Evolutionary conservation across 2,797 vertebrate genomes (phyloP), one percentile per base, ranked within the genome.

Genomic region (Syngnathus rostellatus): DNA sequence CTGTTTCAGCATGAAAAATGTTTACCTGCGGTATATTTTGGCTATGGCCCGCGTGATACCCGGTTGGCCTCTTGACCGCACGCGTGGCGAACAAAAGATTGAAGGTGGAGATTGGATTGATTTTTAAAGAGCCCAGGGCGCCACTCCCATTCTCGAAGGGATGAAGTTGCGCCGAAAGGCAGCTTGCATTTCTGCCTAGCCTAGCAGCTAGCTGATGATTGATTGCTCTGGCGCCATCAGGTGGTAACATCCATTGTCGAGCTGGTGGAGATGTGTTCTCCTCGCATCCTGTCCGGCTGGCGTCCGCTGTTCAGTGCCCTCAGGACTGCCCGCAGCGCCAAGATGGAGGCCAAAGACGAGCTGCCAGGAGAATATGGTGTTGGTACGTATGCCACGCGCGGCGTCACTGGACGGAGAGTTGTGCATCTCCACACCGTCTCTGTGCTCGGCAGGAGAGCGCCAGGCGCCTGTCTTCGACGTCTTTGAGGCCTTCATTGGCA

Each of bases 391-490:
- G 3, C 62, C 16, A 4, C 39, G 2, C 6, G 38, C 17, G 31
- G 31, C 37, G 14, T n/a, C 17, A n/a, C 19, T 4, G 3, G 2
- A 9, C 10, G 3, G 43, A 45, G 12, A 5, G 12, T 45, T 45
- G 19, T 9, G n/a, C 50, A 9, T 21, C n/a, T n/a, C 6, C 8
- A 53, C n/a, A n/a, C 8, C n/a, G 50, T 53, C 8, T 53, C n/a
- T 50, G n/a, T 25, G 60, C 21, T 62, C 43, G 12, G 40, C 63
- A 99, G 97, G 96, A 17, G 96, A 96, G 87, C 88, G 91, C 38
- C 95, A 96, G 72, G 95, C 96, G 38, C 97, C 97, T 0, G 97
- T 99, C 61, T 98, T 99, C 57, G 97, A 99, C 31, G 97, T 99
- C 65, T 98, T 99, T 37, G 95, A 98, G 88, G 97, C 97, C 0